Evolutionary conservation across 2,113 vertebrate species (phyloP).

Genomic region (Scalopus aquaticus): DNA sequence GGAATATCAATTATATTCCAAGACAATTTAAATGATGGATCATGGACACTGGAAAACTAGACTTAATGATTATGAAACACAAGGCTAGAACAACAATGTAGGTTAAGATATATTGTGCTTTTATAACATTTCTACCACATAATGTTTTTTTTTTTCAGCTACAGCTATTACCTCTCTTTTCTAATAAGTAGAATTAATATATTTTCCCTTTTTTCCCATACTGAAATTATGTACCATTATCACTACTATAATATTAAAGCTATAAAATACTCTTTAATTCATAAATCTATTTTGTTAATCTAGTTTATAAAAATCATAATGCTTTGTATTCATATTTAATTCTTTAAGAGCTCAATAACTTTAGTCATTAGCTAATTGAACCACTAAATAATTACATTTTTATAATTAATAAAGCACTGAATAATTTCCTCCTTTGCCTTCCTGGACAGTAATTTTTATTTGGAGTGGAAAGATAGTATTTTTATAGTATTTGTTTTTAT

Average conservation of each 20-base stretch:
- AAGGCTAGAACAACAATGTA: background rate
- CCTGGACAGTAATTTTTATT: background rate
- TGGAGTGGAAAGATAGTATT: background rate
- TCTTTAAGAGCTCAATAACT: background rate
- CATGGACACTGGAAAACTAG: background rate
- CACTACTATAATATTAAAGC: background rate
- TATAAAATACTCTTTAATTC: background rate
- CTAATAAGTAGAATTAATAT: background rate
- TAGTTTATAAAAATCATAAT: background rate
- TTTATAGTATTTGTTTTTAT: background rate
- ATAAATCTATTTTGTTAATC: background rate
- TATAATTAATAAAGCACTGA: background rate
- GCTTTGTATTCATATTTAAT: background rate
- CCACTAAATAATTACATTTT: background rate
- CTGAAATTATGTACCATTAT: background rate
- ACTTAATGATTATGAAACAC: background rate
- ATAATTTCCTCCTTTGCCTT: background rate
- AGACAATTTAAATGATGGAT: slow-evolving; percentile 8
- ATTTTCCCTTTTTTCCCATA: background rate
- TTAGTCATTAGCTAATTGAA: slow-evolving; percentile 33
- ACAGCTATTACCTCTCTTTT: slow-evolving; percentile 18
- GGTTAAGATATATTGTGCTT: background rate
- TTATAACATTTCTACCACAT: background rate
- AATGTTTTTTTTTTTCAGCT: background rate
- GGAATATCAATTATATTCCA: background rate